A percentile compares a stretch with the other conserved stretches of the same genome.
phyloP scores from a whole-genome alignment of 2,113 vertebrate genomes.

The Onychorhynchus coronatus region DNA sequence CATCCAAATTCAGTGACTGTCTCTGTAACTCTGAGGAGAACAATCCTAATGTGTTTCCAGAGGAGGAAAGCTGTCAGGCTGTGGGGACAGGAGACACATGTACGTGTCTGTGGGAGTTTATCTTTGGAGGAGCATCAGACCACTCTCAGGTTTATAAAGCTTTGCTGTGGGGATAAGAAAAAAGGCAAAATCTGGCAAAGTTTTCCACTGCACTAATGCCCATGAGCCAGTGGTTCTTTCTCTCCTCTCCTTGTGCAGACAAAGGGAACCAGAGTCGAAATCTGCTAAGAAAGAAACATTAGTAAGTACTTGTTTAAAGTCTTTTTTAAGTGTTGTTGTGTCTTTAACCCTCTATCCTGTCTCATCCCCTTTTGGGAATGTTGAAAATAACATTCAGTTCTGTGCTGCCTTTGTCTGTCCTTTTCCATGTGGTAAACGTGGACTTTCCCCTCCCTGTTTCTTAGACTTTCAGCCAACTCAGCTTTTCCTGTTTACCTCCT shows the following conservation, averaged over 20 bases:
- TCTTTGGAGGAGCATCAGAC: not conserved
- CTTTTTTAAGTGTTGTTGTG: conserved; percentile 58
- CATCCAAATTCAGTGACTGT: not conserved
- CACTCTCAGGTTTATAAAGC: not conserved
- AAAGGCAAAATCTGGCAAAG: not conserved
- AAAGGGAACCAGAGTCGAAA: not conserved
- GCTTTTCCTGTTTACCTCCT: conserved; percentile 70
- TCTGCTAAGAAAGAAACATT: conserved; percentile 27
- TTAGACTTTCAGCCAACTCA: conserved; percentile 43
- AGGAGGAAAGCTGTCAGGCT: not conserved
- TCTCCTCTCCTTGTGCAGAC: not conserved
- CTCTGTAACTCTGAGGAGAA: not conserved
- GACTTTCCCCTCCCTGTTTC: conserved; percentile 51
- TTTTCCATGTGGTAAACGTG: conserved; percentile 67
- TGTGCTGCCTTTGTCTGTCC: conserved; percentile 60
- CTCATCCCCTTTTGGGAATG: conserved; percentile 62
- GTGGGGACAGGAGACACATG: not conserved
- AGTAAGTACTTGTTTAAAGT: conserved; percentile 57
- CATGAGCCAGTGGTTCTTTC: not conserved
- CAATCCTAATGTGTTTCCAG: not conserved
- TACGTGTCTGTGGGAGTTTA: not conserved
- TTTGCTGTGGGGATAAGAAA: not conserved
- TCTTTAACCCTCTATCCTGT: conserved; percentile 53
- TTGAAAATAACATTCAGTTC: conserved; percentile 70
- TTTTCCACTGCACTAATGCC: not conserved